Evolutionary conservation across 2,888 invertebrate genomes (phyloP).

Genomic region (Achlya flavicornis): DNA sequence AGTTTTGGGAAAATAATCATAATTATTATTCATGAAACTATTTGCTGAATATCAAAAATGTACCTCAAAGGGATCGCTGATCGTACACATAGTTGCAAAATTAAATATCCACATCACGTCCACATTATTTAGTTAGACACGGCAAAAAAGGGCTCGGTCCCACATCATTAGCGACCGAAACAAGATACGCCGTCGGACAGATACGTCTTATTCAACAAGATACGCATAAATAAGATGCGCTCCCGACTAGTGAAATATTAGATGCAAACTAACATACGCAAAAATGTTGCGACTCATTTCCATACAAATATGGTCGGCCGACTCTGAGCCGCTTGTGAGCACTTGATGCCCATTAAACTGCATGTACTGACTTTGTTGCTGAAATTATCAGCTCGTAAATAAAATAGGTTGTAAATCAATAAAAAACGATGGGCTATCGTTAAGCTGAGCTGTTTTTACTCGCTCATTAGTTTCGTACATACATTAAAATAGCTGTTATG

Average conservation of each 20-base stretch:
- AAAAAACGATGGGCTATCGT: constrained; percentile 7
- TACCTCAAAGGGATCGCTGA: constrained; percentile 12
- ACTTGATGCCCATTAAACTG: constrained; percentile 26
- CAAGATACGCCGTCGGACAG: constrained; percentile 58
- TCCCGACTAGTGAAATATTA: constrained; percentile 68
- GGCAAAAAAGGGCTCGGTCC: constrained; percentile 67
- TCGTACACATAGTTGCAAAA: constrained; percentile 44
- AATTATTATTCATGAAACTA: background rate
- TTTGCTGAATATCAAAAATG: background rate
- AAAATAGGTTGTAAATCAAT: constrained; percentile 1
- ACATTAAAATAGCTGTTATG: constrained; percentile 19
- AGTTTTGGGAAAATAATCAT: background rate
- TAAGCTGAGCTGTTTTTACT: constrained; percentile 1
- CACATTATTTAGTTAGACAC: constrained; percentile 69
- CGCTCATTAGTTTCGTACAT: constrained; percentile 5
- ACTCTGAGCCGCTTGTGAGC: constrained; percentile 24
- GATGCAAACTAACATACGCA: constrained; percentile 77
- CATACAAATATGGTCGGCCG: constrained; percentile 66
- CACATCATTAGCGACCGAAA: constrained; percentile 76
- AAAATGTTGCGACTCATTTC: constrained; percentile 73
- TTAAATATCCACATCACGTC: constrained; percentile 62
- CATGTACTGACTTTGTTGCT: constrained; percentile 21
- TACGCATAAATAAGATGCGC: constrained; percentile 72
- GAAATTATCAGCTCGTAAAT: constrained; percentile 22
- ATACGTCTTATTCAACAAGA: constrained; percentile 72